Percentiles rank a stretch among this genome's conserved stretches.
Evolutionary conservation across 2,113 vertebrate genomes (phyloP).

Genomic region (Halcyon senegalensis): DNA sequence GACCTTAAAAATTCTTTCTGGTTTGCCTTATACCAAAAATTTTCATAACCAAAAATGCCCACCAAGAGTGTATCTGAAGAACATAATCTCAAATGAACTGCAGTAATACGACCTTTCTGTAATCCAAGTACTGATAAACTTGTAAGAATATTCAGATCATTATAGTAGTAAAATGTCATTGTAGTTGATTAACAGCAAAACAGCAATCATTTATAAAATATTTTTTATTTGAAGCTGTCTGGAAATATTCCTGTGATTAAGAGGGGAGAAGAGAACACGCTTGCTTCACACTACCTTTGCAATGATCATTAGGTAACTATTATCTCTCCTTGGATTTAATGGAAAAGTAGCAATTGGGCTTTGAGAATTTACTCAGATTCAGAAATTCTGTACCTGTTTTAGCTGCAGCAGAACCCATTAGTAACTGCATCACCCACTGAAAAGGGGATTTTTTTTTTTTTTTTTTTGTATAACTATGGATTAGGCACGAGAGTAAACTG

Average conservation of each 20-base stretch:
- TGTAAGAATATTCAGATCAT: neutral
- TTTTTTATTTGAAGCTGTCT: slow-evolving; percentile 11
- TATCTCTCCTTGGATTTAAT: neutral
- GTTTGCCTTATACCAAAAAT: neutral
- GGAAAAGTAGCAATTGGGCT: neutral
- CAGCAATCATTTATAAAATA: neutral
- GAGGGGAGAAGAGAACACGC: neutral
- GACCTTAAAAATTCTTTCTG: neutral
- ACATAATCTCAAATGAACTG: neutral
- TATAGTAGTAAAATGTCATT: neutral
- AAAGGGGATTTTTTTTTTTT: neutral
- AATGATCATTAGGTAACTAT: neutral
- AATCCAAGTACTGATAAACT: neutral
- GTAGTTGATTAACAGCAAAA: neutral
- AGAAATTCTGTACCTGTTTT: neutral
- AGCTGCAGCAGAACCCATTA: neutral
- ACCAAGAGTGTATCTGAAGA: neutral
- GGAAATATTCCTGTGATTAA: neutral
- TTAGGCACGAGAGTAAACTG: neutral
- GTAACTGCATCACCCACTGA: neutral
- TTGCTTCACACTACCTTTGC: neutral
- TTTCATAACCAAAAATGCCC: neutral
- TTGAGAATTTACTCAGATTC: neutral
- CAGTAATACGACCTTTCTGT: neutral
- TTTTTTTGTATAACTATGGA: neutral